phyloP scores from a whole-genome alignment of 2,888 invertebrate species.

The Lasius fuliginosus region DNA sequence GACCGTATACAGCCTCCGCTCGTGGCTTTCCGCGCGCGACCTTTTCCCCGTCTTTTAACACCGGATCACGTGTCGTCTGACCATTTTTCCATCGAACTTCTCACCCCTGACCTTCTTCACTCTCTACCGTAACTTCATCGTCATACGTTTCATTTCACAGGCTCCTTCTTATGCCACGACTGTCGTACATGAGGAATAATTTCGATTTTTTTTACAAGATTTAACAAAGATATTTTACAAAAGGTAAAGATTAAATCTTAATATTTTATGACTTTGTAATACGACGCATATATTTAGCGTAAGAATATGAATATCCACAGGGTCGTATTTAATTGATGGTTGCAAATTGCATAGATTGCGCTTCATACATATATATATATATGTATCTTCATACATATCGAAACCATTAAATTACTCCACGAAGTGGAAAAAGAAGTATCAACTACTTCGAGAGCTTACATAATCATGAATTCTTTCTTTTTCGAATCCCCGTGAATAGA shows the following conservation, averaged over 20 bases:
- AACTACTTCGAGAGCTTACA: slow-evolving; percentile 29
- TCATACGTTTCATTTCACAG: slow-evolving; percentile 33
- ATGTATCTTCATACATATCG: slow-evolving; percentile 26
- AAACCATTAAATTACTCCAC: slow-evolving; percentile 28
- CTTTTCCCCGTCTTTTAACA: slow-evolving; percentile 65
- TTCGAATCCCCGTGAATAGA: slow-evolving; percentile 22
- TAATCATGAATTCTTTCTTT: slow-evolving; percentile 36
- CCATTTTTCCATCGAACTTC: slow-evolving; percentile 53
- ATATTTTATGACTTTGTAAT: not conserved
- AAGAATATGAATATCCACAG: not conserved
- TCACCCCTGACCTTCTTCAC: slow-evolving; percentile 35
- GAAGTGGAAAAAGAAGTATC: slow-evolving; percentile 11
- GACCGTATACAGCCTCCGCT: slow-evolving; percentile 59
- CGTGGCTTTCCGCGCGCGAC: slow-evolving; percentile 66
- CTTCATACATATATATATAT: slow-evolving; percentile 9
- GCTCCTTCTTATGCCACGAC: not conserved
- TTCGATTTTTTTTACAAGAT: slow-evolving; percentile 20
- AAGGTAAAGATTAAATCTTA: slow-evolving; percentile 14
- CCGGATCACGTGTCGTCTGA: slow-evolving; percentile 39
- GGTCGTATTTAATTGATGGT: slow-evolving; percentile 27
- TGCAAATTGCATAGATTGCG: slow-evolving; percentile 29
- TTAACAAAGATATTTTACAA: slow-evolving; percentile 16
- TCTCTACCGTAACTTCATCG: slow-evolving; percentile 18
- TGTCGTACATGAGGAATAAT: slow-evolving; percentile 29
- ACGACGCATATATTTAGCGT: not conserved